Conservation (phyloP, 64 coral and sea anemone genomes). For the Acropora tenuis region DNA sequence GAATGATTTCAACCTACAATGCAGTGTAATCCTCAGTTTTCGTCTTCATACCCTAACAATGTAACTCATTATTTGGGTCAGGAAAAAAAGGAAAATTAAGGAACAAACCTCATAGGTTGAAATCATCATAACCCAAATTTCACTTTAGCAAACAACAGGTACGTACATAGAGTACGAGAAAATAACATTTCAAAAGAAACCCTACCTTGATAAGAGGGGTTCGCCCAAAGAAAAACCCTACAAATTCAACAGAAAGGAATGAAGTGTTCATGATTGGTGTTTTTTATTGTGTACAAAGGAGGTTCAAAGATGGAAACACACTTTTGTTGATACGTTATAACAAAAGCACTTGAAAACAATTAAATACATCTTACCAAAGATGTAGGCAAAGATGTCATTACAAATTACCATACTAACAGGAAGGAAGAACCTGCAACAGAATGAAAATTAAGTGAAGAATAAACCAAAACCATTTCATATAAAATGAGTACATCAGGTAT, state of each 20-base stretch:
- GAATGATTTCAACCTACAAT: too few relatives aligned
- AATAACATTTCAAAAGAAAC: not conserved
- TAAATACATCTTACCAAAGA: constrained; percentile 70
- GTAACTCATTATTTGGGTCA: too few relatives aligned
- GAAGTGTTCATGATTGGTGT: too few relatives aligned
- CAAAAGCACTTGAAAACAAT: not conserved
- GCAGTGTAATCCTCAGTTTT: too few relatives aligned
- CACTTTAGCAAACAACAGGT: too few relatives aligned
- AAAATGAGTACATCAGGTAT: too few relatives aligned
- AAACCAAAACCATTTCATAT: not conserved
- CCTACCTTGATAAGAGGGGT: constrained; percentile 94
- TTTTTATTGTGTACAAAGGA: too few relatives aligned
- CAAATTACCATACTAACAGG: constrained; percentile 95
- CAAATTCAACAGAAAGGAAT: not conserved
- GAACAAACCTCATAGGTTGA: too few relatives aligned
- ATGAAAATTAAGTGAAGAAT: not conserved
- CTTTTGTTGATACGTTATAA: not conserved
- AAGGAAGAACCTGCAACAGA: constrained; percentile 81
- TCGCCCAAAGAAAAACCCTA: constrained; percentile 92
- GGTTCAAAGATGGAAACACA: not conserved
- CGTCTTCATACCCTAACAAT: too few relatives aligned
- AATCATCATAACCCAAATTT: too few relatives aligned
- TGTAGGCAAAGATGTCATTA: constrained; percentile 98
- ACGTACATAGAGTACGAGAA: too few relatives aligned
- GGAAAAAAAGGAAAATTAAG: too few relatives aligned